These are phyloP conservation scores for Halcyon smyrnensis DNA, from an alignment of 2,797 vertebrate genomes.

Conservation along the genomic window DNA sequence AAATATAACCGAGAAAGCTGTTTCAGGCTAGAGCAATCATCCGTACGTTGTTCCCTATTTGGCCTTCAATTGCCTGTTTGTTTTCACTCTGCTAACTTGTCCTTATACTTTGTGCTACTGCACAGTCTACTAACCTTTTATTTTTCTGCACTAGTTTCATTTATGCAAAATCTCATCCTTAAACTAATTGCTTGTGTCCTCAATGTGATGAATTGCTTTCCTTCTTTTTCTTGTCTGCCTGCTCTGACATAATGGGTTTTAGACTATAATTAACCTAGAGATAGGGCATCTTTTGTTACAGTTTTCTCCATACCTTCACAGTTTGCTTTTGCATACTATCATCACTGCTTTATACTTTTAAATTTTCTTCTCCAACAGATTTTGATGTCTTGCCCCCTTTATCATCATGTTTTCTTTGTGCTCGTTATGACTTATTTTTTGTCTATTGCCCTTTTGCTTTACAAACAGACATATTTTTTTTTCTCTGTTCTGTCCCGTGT, in stretches of 20 bases:
- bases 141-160: neutral
- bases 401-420: neutral
- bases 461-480: neutral
- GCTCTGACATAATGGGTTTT: neutral
- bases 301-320: neutral
- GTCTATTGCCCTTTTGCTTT: neutral
- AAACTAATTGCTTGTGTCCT: conserved; percentile 7
- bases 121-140: neutral
- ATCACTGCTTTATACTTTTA: neutral
- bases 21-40: neutral
- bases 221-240: neutral
- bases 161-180: conserved; percentile 33
- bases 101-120: neutral
- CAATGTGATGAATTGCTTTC: neutral
- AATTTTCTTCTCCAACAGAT: neutral
- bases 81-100: conserved; percentile 18
- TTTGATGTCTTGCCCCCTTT: neutral
- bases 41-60: neutral
- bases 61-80: conserved; percentile 10
- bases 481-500: neutral
- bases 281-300: neutral
- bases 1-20: neutral
- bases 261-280: conserved; percentile 42
- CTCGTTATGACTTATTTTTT: neutral
- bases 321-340: neutral